Percentiles rank a stretch among this genome's conserved stretches.
Conservation (phyloP, 2,113 vertebrate genomes). For the Falco punctatus region DNA sequence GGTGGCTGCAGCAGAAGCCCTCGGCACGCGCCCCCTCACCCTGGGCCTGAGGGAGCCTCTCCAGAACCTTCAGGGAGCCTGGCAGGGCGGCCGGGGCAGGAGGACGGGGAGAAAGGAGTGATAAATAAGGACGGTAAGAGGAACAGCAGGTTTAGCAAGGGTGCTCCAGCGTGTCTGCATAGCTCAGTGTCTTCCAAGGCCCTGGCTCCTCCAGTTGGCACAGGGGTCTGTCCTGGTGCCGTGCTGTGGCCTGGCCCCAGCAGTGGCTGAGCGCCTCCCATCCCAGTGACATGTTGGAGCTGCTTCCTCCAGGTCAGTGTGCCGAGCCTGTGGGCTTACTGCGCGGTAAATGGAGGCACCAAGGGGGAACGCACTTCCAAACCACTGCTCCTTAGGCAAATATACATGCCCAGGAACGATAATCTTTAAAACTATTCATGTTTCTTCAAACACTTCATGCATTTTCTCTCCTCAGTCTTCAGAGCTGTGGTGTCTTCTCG, state of each 20-base stretch:
- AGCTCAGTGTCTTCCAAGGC: neutral
- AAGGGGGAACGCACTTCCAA: neutral
- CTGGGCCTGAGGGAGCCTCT: neutral
- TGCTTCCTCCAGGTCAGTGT: neutral
- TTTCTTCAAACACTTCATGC: neutral
- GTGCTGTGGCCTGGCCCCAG: fast-evolving
- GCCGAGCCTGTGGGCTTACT: neutral
- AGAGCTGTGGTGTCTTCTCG: neutral
- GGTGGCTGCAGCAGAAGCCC: fast-evolving
- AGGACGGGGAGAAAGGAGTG: neutral
- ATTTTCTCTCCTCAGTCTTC: neutral
- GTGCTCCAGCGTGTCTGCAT: neutral
- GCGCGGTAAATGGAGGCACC: fast-evolving
- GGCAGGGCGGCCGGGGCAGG: neutral
- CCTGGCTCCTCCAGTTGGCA: neutral
- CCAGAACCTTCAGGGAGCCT: neutral
- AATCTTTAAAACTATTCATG: neutral
- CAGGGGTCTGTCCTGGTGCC: neutral
- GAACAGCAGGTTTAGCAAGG: neutral
- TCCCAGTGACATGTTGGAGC: fast-evolving
- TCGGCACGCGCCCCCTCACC: neutral
- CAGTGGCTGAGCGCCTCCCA: neutral
- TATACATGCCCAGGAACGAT: neutral
- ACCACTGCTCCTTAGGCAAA: neutral
- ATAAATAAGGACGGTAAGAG: neutral